Evolutionary conservation across 2,797 vertebrate genomes (phyloP).

Genomic region (Acanthurus tractus): DNA sequence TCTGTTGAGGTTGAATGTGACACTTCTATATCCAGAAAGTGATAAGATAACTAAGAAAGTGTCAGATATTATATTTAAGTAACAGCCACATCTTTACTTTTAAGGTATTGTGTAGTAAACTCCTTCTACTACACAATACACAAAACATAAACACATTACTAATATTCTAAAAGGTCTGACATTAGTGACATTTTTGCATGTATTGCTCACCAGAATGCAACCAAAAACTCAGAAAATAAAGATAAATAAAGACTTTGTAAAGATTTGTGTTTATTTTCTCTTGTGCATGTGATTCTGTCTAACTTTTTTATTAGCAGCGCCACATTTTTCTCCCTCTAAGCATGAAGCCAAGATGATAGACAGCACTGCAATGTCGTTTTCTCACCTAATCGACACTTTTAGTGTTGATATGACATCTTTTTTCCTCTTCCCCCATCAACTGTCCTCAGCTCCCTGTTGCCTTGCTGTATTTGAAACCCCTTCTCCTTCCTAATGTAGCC

Average conservation of each 20-base stretch:
- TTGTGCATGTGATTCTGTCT: background rate
- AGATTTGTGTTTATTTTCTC: background rate
- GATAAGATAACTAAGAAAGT: slow-evolving; percentile 78
- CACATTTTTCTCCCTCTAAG: background rate
- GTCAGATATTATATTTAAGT: slow-evolving; percentile 74
- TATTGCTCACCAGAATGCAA: slow-evolving; percentile 4
- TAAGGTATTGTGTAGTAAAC: slow-evolving; percentile 11
- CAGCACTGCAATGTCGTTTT: slow-evolving; percentile 56
- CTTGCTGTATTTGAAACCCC: slow-evolving; percentile 20
- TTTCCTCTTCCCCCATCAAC: slow-evolving; percentile 42
- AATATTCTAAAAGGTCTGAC: no score
- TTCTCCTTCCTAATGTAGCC: slow-evolving; percentile 4
- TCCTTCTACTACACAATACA: background rate
- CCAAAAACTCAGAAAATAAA: background rate
- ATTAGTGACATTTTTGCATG: background rate
- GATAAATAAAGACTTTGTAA: background rate
- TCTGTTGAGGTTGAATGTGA: slow-evolving; percentile 77
- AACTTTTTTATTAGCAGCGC: slow-evolving; percentile 21
- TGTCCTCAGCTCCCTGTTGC: slow-evolving; percentile 44
- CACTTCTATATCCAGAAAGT: slow-evolving; percentile 67
- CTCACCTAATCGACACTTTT: slow-evolving; percentile 76
- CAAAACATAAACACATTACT: background rate
- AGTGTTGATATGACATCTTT: slow-evolving; percentile 59
- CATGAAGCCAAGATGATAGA: slow-evolving; percentile 60
- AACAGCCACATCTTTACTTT: slow-evolving; percentile 62